phyloP scores from a whole-genome alignment of 2,888 invertebrate genomes.

The Nephrocerus scutellatus region DNA sequence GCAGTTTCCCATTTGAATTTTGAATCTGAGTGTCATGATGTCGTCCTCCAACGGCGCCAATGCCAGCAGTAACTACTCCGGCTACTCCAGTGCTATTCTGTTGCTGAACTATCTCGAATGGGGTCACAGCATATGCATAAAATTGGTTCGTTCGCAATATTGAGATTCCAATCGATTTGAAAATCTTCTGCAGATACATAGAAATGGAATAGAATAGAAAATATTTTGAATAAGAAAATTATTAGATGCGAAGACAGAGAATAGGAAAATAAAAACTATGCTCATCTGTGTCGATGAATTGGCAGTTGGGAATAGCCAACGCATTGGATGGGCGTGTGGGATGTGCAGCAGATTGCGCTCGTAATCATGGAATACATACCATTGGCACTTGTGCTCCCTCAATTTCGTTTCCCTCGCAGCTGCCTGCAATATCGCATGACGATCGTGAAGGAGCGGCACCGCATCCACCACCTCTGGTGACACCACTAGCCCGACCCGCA shows the following conservation, averaged over 20 bases:
- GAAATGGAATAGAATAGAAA: slow-evolving; percentile 10
- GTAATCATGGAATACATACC: slow-evolving; percentile 12
- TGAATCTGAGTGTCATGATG: too few species aligned
- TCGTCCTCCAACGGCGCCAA: too few species aligned
- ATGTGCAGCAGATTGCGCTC: slow-evolving; percentile 3
- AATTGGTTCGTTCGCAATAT: slow-evolving; percentile 43
- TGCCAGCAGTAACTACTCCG: slow-evolving; percentile 1
- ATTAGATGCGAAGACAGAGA: background rate
- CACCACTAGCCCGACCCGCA: too few species aligned
- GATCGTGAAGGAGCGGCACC: too few species aligned
- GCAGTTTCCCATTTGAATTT: slow-evolving; percentile 41
- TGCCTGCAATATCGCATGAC: too few species aligned
- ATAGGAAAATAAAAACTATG: background rate
- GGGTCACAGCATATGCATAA: slow-evolving; percentile 46
- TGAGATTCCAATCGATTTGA: slow-evolving; percentile 42
- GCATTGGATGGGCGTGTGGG: background rate
- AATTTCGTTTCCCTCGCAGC: slow-evolving; percentile 15
- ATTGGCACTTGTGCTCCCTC: slow-evolving; percentile 17
- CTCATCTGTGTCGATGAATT: background rate
- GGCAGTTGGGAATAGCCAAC: background rate
- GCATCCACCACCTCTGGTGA: background rate
- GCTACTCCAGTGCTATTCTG: slow-evolving; percentile 18
- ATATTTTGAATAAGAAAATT: slow-evolving; percentile 7
- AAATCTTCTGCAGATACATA: slow-evolving; percentile 30
- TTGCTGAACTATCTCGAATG: slow-evolving; percentile 40